Conservation (phyloP, 35 echinoderm and acorn worm genomes). For the Lytechinus variegatus region DNA sequence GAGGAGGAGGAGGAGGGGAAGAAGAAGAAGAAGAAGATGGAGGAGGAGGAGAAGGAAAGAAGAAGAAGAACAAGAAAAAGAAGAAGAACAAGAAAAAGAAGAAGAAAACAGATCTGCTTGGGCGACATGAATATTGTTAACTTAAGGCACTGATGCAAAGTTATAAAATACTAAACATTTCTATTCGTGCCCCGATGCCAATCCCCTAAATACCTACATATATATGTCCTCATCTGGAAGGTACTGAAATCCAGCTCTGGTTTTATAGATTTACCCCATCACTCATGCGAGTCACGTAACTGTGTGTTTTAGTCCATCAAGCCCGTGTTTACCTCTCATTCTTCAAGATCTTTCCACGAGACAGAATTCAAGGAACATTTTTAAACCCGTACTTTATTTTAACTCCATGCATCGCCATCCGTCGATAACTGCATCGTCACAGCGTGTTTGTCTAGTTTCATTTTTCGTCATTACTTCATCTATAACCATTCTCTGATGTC, state of each 20-base stretch:
- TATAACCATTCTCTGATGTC: not conserved
- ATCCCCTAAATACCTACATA: not conserved
- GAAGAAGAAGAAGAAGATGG: not conserved
- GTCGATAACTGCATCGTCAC: not conserved
- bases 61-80: too few species aligned
- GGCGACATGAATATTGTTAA: too few species aligned
- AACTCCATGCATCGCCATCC: not conserved
- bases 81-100: too few species aligned
- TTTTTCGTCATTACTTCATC: not conserved
- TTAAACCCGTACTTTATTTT: not conserved
- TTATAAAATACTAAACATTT: too few species aligned
- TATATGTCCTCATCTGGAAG: not conserved
- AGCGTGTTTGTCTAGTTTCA: not conserved
- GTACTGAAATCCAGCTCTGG: not conserved
- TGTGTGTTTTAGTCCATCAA: not conserved
- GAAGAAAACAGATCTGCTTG: too few species aligned
- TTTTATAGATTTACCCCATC: not conserved
- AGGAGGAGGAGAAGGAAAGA: too few species aligned
- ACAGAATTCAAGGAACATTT: not conserved
- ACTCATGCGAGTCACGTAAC: not conserved
- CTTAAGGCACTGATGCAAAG: too few species aligned
- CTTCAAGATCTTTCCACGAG: not conserved
- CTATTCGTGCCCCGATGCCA: too few species aligned
- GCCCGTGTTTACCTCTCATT: not conserved
- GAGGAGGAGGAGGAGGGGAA: not conserved